Evolutionary conservation across 2,113 vertebrate species (phyloP).

Genomic region (Rhadina sibilatrix): DNA sequence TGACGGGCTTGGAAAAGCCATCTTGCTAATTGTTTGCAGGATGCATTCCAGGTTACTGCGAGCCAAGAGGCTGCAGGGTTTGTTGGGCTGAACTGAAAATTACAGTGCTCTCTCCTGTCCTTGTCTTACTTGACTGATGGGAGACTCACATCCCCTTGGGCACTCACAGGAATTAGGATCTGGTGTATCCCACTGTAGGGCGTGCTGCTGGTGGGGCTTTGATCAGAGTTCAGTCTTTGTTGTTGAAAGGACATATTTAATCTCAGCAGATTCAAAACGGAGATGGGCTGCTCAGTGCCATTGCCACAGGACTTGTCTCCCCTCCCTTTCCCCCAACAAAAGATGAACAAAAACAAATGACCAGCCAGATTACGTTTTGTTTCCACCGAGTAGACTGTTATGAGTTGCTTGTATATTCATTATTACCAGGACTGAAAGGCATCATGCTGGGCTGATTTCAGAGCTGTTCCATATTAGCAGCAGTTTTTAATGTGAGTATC

Average conservation of each 20-base stretch:
- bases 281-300: constrained; percentile 23
- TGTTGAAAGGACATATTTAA: constrained; percentile 65
- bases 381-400: neutral
- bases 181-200: constrained; percentile 22
- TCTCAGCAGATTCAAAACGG: constrained; percentile 25
- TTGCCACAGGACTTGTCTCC: constrained; percentile 39
- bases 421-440: constrained; percentile 13
- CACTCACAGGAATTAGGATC: neutral
- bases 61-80: constrained; percentile 38
- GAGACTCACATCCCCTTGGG: neutral
- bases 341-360: constrained; percentile 28
- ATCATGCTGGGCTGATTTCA: constrained; percentile 22
- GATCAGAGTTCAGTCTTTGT: constrained; percentile 54
- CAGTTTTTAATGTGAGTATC: constrained; percentile 25
- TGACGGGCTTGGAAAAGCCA: constrained; percentile 22
- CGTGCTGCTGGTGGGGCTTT: constrained; percentile 31
- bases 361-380: constrained; percentile 33
- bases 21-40: constrained; percentile 47
- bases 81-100: constrained; percentile 31
- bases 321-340: neutral
- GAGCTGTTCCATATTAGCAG: constrained; percentile 7
- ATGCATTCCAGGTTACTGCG: constrained; percentile 31
- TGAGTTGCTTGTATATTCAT: neutral
- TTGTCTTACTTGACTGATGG: constrained; percentile 31
- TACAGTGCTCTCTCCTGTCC: neutral